Conservation (phyloP, 2,113 vertebrate genomes). For the Aldabrachelys gigantea region DNA sequence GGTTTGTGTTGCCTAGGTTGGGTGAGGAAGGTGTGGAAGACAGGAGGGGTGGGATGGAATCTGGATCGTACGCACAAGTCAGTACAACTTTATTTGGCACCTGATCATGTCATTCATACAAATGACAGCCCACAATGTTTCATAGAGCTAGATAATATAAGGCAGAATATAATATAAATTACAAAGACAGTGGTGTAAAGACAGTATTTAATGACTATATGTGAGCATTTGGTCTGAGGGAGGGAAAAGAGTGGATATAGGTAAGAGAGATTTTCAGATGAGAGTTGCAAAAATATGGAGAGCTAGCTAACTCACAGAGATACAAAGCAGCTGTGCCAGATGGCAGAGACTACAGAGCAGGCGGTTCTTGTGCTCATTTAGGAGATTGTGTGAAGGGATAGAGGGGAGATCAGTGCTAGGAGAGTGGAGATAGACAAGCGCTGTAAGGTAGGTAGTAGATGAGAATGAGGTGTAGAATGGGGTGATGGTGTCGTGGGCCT, state of each 20-base stretch:
- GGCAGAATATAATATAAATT: neutral
- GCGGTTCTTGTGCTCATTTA: neutral
- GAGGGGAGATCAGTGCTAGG: neutral
- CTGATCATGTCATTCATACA: neutral
- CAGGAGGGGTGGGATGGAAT: neutral
- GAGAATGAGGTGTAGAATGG: constrained; percentile 4
- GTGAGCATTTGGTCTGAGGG: neutral
- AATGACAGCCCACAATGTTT: neutral
- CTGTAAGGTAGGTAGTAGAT: constrained; percentile 15
- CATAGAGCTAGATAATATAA: neutral
- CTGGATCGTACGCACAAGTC: neutral
- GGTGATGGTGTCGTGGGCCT: neutral
- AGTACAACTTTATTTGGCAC: neutral
- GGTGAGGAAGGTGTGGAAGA: neutral
- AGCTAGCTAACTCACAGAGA: constrained; percentile 3
- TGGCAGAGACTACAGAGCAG: constrained; percentile 12
- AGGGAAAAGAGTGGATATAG: neutral
- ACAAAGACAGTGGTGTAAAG: neutral
- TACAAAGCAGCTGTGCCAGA: neutral
- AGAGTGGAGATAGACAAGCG: neutral
- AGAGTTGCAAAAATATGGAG: constrained; percentile 28
- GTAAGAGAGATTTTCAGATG: neutral
- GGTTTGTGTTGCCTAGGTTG: neutral
- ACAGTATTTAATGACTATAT: neutral
- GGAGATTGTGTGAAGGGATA: neutral